Evolutionary conservation across 2,113 vertebrate genomes (phyloP), one percentile per base, ranked within the genome.

Genomic region (Neotoma lepida): DNA sequence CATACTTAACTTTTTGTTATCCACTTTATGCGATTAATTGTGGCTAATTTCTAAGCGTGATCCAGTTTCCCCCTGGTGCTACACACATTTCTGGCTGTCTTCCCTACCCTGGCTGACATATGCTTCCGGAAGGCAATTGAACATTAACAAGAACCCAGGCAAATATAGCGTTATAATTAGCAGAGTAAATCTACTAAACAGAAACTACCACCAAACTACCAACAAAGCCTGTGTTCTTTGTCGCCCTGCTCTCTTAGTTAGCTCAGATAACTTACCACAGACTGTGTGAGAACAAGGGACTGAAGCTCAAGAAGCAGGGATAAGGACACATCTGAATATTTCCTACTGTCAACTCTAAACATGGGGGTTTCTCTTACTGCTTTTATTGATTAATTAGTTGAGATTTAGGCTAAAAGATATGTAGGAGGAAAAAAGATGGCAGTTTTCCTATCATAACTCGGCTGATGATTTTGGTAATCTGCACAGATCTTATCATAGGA

Each of bases 11-110:
- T 86, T 87, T 94, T 89, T 91, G 63, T 92, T 95, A 84, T 94
- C 90, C 88, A 86, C 58, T 84, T 90, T 56, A 86, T 92, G 56
- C 28, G 85, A 96, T 95, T 94, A 90, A 94, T 94, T 92, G 71
- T 94, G 87, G 87, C 88, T 96, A 70, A 92, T 95, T 90, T 86
- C 85, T 90, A 96, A 93, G 89, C 17, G 46, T 56, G 74, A 82
- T 94, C 71, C 71, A 90, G 54, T 88, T 64, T 96, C 85, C 44
- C 85, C 22, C 54, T 64, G 63, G 74, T 94, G 81, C 51, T 73
- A 56, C 66, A 30, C 84, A 91, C 10, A 74, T 35, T 85, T 91
- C 70, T 81, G 39, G 85, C 70, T 68, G 22, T 96, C 80, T 95
- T 82, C 70, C 63, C 70, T 54, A 81, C 44, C 76, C 54, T 58